Percentiles rank a stretch among this genome's conserved stretches.
These are phyloP conservation scores for Heliothis subflexa DNA, from an alignment of 1,140 invertebrate genomes.

Conservation along the genomic window DNA sequence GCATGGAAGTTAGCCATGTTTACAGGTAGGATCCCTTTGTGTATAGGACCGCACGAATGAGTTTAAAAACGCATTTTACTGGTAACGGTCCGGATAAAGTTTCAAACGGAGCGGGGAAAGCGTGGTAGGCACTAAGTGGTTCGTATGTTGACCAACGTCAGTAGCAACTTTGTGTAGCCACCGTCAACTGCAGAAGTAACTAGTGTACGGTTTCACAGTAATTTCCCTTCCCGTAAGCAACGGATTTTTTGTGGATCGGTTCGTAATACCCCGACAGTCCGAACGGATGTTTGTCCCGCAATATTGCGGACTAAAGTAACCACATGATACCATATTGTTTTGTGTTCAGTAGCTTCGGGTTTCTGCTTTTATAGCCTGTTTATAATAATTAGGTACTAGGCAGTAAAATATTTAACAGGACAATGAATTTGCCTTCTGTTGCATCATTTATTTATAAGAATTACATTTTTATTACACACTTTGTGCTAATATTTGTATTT, in stretches of 20 bases:
- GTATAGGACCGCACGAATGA: not conserved
- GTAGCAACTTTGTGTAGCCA: constrained; percentile 27
- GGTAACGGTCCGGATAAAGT: constrained; percentile 23
- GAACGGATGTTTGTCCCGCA: not conserved
- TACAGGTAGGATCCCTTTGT: constrained; percentile 24
- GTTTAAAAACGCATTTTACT: constrained; percentile 24
- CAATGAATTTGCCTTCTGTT: too few species aligned
- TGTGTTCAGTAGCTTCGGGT: not conserved
- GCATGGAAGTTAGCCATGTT: not conserved
- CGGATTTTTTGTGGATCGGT: constrained; percentile 30
- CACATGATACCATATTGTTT: not conserved
- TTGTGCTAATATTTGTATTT: too few species aligned
- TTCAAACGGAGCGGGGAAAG: constrained; percentile 19
- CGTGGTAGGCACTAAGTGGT: constrained; percentile 28
- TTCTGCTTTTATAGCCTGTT: not conserved
- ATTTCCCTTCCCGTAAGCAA: constrained; percentile 36
- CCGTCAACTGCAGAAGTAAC: constrained; percentile 1
- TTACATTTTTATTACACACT: too few species aligned
- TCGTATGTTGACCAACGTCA: constrained; percentile 17
- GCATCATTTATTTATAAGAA: too few species aligned
- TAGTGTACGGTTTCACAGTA: constrained; percentile 30
- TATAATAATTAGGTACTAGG: not conserved
- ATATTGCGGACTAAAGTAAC: constrained; percentile 17
- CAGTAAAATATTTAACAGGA: too few species aligned
- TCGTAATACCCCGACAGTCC: constrained; percentile 6